Conservation (phyloP, 2,888 invertebrate species). For the Agrochola litura region DNA sequence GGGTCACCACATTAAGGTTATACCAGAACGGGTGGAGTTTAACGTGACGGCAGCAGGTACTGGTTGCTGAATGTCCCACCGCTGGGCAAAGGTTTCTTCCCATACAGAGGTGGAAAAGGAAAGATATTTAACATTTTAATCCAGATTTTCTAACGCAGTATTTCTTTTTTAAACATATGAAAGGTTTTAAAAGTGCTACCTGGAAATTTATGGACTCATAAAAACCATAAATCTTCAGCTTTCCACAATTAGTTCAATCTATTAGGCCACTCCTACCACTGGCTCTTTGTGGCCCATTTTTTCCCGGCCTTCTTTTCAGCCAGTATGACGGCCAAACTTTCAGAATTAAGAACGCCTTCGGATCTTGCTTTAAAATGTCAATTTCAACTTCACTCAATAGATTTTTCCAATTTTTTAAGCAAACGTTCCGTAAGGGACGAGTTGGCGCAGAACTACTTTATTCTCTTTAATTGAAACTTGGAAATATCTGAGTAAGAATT, state of each 20-base stretch:
- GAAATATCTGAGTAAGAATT: slow-evolving; percentile 38
- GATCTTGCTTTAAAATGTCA: slow-evolving; percentile 39
- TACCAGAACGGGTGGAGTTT: not conserved
- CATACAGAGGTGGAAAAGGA: not conserved
- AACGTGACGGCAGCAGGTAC: not conserved
- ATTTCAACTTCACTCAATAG: slow-evolving; percentile 49
- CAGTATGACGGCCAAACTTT: slow-evolving; percentile 43
- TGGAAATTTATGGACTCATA: not conserved
- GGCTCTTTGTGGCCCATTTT: slow-evolving; percentile 6
- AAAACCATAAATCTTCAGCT: slow-evolving; percentile 7
- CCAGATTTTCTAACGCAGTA: not conserved
- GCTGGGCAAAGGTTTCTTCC: not conserved
- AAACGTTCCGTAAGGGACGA: slow-evolving; percentile 38
- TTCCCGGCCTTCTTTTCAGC: slow-evolving; percentile 14
- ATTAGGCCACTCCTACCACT: not conserved
- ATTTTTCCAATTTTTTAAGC: slow-evolving; percentile 45
- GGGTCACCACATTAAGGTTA: slow-evolving; percentile 15
- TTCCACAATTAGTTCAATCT: slow-evolving; percentile 10
- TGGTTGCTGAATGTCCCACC: not conserved
- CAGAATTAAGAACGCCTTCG: slow-evolving; percentile 27
- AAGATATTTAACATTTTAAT: not conserved
- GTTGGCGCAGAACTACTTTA: slow-evolving; percentile 56
- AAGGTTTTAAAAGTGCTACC: slow-evolving; percentile 7
- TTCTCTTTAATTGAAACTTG: slow-evolving; percentile 58
- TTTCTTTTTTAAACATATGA: not conserved